Base-by-base conservation (phyloP, 2,888 invertebrate genomes). In the Dicycla oo region DNA sequence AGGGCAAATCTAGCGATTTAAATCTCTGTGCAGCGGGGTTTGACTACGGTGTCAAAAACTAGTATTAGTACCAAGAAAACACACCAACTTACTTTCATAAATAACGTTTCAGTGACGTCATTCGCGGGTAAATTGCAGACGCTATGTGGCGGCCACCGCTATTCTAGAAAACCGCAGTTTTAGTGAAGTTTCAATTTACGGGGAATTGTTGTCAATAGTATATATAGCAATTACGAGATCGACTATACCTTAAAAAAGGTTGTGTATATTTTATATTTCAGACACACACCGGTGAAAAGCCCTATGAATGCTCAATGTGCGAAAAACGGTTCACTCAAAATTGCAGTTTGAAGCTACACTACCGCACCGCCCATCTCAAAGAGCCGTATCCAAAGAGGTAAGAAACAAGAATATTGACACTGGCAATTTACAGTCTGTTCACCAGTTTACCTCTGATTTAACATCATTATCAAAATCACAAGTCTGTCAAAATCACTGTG, bases 331-430 rank as follows among this genome's bases (percentile, higher is more conserved):
- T 94, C 84, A 94, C 94, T 0, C 94, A 94, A 78, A 93, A 91
- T 79, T 89, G 90, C 86, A 93, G 93, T 64, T 90, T 94, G 89
- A 92, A 93, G 66, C 88, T 94, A 2, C 94, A 94, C 72, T 91
- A 92, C 70, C 84, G 91, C n/a, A 95, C 94, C 0, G 91, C 91
- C 70, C 94, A 95, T 78, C 88, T 94, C 20, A 94, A 94, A 69
- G 91, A 94, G 69, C 94, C 94, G 0, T 94, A 94, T 79, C 94
- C 94, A 0, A 94, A 94, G 74, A 88, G 94, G 94, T 94, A 84
- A 53, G 43, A 34, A 11, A 26, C 20, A 58, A 40, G 26, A 26
- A 64, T 1, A 38, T 13, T 20, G 8, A 8, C 38, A 54, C 26
- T 61, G 60, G 40, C 60, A 6, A 18, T 6, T 40, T 23, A 26